A percentile compares a stretch with the other conserved stretches of the same genome.
phyloP scores from a whole-genome alignment of 2,888 invertebrate genomes.

The Cheilosia soror region DNA sequence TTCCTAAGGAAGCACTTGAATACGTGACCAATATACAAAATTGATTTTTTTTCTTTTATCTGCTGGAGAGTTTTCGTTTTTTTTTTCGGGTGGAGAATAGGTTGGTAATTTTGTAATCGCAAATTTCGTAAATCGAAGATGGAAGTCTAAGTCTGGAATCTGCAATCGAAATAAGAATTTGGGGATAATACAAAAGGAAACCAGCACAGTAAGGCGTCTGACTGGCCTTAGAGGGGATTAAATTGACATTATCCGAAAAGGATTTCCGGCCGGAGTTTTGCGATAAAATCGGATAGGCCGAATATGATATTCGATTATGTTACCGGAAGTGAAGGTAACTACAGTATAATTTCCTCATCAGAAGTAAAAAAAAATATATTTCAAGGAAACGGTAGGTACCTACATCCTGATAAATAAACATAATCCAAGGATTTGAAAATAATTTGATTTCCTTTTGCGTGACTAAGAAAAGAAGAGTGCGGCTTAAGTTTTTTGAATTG shows the following conservation, averaged over 20 bases:
- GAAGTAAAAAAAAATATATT: background rate
- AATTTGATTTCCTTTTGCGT: background rate
- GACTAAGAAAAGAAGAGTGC: too few relatives aligned
- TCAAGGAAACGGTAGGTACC: background rate
- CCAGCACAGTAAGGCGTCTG: background rate
- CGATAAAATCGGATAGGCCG: conserved; percentile 31
- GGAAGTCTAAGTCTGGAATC: conserved; percentile 49
- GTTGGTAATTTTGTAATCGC: conserved; percentile 54
- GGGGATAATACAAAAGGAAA: background rate
- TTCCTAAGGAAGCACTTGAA: conserved; percentile 36
- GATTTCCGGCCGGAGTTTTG: conserved; percentile 33
- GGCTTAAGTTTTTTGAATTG: too few relatives aligned
- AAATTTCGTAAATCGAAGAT: conserved; percentile 54
- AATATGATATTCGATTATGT: conserved; percentile 1
- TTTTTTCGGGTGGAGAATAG: background rate
- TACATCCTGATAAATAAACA: too few relatives aligned
- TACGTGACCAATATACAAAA: conserved; percentile 74
- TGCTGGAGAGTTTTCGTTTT: conserved; percentile 31
- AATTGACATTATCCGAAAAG: conserved; percentile 57
- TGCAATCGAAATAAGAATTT: conserved; percentile 18
- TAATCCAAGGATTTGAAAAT: background rate
- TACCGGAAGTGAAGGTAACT: background rate
- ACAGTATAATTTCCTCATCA: background rate
- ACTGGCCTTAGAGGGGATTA: conserved; percentile 39
- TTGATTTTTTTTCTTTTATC: conserved; percentile 42